These are phyloP conservation scores for Lacerta viridis DNA, from an alignment of 2,797 vertebrate genomes.

Conservation along the genomic window DNA sequence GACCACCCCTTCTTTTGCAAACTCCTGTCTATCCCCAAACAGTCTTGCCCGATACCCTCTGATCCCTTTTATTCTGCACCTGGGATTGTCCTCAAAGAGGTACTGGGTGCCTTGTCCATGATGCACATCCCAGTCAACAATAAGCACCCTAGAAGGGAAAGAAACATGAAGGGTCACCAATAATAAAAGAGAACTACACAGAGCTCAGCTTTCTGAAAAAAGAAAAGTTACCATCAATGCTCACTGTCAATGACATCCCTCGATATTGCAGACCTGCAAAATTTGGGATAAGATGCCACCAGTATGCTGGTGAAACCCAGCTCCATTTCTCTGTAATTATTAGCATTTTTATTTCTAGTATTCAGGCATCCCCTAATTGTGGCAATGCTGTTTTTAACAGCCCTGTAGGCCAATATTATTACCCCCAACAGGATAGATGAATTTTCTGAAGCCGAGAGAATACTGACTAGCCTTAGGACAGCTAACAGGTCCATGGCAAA, in stretches of 20 bases:
- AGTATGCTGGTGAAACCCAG: too few species aligned
- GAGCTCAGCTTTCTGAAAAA: neutral
- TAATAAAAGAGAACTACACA: neutral
- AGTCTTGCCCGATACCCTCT: neutral
- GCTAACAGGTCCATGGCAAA: neutral
- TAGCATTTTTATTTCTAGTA: neutral
- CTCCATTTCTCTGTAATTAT: too few species aligned
- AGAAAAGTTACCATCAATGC: neutral
- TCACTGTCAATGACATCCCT: neutral
- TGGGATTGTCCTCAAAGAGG: conserved; percentile 89
- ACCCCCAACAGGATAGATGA: neutral
- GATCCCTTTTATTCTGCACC: conserved; percentile 61
- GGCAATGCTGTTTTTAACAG: neutral
- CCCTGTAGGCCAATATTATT: neutral
- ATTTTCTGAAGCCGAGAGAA: neutral
- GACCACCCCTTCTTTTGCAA: neutral
- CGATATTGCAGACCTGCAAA: neutral
- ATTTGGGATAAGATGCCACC: too few species aligned
- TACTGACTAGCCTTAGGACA: neutral
- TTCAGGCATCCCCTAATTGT: neutral
- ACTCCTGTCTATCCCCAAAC: neutral
- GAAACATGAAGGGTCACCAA: neutral
- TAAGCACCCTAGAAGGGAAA: conserved; percentile 14
- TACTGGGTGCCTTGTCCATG: conserved; percentile 90
- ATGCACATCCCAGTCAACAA: conserved; percentile 91